Evolutionary conservation across 1,140 invertebrate genomes (phyloP).

Genomic region (Sycophaga agraensis): DNA sequence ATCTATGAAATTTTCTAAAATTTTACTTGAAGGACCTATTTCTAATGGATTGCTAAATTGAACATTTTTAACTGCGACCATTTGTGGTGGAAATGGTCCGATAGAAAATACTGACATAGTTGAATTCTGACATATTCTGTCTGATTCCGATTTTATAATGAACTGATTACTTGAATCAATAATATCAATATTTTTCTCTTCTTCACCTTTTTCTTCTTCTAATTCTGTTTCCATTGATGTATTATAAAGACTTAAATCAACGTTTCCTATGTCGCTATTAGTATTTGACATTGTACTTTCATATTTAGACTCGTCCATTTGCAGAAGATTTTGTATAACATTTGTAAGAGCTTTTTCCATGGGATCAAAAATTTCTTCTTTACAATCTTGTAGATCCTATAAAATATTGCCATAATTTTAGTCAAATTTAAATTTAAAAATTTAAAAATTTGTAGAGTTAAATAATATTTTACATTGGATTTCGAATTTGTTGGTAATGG

Average conservation of each 20-base stretch:
- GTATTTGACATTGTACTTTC: not conserved
- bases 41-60: constrained; percentile 44
- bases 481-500: constrained; percentile 2
- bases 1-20: not conserved
- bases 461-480: not conserved
- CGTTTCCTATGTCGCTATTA: not conserved
- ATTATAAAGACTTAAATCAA: not conserved
- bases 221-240: too few species aligned
- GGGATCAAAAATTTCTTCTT: constrained; percentile 34
- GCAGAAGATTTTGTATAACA: constrained; percentile 51
- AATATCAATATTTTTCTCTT: not conserved
- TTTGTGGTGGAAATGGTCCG: constrained; percentile 41
- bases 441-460: not conserved
- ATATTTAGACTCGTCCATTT: constrained; percentile 35
- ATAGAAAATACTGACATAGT: constrained; percentile 46
- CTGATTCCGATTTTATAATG: not conserved
- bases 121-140: not conserved
- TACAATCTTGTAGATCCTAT: constrained; percentile 5
- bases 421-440: not conserved
- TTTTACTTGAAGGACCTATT: not conserved
- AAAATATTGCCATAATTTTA: not conserved
- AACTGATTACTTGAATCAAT: not conserved
- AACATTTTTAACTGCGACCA: constrained; percentile 34
- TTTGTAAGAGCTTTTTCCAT: constrained; percentile 50
- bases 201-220: not conserved